Evolutionary conservation across 2,113 vertebrate species (phyloP).

Genomic region (Saguinus midas): DNA sequence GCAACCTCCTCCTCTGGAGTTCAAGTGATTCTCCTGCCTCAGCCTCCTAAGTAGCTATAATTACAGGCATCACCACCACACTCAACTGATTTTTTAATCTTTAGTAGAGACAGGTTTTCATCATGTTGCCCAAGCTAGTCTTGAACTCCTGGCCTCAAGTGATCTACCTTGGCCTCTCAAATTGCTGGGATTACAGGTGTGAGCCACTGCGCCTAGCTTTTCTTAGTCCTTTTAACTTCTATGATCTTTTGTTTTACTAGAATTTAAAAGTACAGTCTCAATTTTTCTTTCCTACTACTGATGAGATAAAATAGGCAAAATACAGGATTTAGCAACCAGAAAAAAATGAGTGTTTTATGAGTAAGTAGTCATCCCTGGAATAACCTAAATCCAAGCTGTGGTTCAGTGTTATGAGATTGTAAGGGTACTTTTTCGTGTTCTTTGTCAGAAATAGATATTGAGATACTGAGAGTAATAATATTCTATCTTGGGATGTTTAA

Average conservation of each 20-base stretch:
- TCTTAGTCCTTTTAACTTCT: background rate
- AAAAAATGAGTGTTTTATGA: background rate
- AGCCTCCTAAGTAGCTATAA: too few relatives aligned
- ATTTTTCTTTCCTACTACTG: background rate
- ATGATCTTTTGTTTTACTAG: conserved; percentile 8
- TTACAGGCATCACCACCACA: too few relatives aligned
- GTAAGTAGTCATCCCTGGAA: background rate
- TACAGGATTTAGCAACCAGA: background rate
- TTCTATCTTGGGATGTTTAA: background rate
- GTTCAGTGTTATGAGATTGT: background rate
- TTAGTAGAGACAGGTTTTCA: too few relatives aligned
- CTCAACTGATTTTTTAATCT: too few relatives aligned
- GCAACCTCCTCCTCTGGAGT: too few relatives aligned
- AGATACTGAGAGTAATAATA: background rate
- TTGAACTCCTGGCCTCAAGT: too few relatives aligned
- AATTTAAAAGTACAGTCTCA: conserved; percentile 13
- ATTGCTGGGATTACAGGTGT: too few relatives aligned
- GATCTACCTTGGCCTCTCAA: too few relatives aligned
- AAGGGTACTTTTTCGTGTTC: background rate
- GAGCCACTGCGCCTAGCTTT: background rate
- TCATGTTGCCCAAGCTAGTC: too few relatives aligned
- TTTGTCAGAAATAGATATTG: background rate
- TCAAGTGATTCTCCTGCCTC: too few relatives aligned
- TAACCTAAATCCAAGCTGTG: background rate
- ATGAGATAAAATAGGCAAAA: background rate